Conservation (phyloP, 2,113 vertebrate species). For the Castor canadensis region DNA sequence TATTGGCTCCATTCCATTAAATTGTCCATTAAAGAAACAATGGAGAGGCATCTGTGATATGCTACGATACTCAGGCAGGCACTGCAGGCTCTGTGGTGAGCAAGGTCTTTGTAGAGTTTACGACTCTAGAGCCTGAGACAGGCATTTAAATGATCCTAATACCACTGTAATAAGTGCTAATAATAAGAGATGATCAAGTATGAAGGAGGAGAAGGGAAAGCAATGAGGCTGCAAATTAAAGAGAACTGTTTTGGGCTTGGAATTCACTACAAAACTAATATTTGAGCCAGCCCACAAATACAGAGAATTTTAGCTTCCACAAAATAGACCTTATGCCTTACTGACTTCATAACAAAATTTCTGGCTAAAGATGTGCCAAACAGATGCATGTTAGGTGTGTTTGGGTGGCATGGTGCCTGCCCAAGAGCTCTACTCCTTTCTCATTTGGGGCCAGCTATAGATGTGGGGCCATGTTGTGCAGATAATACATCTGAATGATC, state of each 20-base stretch:
- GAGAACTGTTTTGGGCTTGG: neutral
- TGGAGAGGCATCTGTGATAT: neutral
- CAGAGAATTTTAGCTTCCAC: neutral
- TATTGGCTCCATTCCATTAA: neutral
- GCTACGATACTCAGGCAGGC: neutral
- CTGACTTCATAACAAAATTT: neutral
- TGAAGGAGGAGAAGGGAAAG: neutral
- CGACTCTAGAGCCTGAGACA: neutral
- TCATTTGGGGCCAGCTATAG: neutral
- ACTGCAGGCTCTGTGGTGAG: neutral
- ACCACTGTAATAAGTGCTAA: neutral
- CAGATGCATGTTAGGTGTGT: neutral
- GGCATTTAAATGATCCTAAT: neutral
- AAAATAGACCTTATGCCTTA: neutral
- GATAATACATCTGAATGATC: constrained; percentile 34
- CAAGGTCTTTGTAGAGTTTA: neutral
- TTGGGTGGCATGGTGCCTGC: neutral
- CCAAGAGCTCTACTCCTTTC: neutral
- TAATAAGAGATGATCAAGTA: neutral
- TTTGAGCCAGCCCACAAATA: neutral
- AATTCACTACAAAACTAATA: neutral
- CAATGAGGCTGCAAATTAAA: neutral
- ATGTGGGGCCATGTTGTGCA: neutral
- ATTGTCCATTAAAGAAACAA: neutral
- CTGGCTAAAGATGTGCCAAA: neutral